Conservation (phyloP, 2,113 vertebrate species). For the Mustelus asterias region DNA sequence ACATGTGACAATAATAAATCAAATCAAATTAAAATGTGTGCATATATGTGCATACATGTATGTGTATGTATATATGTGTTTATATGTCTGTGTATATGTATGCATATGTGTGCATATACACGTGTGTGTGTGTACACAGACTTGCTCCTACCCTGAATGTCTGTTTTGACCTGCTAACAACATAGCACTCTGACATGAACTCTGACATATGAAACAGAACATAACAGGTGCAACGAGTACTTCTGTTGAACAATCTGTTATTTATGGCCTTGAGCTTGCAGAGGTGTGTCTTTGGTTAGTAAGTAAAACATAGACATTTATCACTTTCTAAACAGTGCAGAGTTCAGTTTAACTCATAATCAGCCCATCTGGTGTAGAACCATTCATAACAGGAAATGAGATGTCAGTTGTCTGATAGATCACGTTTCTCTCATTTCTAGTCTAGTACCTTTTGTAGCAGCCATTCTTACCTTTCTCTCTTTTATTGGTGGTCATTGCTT, state of each 20-base stretch:
- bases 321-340: slow-evolving; percentile 10
- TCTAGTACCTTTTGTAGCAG: not conserved
- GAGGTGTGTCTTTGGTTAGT: not conserved
- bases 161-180: not conserved
- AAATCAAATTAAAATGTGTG: not conserved
- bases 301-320: not conserved
- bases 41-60: not conserved
- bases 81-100: not conserved
- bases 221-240: not conserved
- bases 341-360: slow-evolving; percentile 6
- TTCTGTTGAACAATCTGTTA: not conserved
- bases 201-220: not conserved
- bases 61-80: not conserved
- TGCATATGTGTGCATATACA: not conserved
- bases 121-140: not conserved
- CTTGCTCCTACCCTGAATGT: not conserved
- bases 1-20: too few relatives aligned
- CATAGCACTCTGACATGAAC: not conserved
- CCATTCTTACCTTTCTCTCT: not conserved
- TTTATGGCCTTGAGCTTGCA: not conserved
- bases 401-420: not conserved
- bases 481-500: not conserved
- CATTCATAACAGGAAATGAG: not conserved
- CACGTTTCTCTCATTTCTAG: not conserved
- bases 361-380: not conserved